phyloP scores from a whole-genome alignment of 2,888 invertebrate species.

The Brenthis ino region DNA sequence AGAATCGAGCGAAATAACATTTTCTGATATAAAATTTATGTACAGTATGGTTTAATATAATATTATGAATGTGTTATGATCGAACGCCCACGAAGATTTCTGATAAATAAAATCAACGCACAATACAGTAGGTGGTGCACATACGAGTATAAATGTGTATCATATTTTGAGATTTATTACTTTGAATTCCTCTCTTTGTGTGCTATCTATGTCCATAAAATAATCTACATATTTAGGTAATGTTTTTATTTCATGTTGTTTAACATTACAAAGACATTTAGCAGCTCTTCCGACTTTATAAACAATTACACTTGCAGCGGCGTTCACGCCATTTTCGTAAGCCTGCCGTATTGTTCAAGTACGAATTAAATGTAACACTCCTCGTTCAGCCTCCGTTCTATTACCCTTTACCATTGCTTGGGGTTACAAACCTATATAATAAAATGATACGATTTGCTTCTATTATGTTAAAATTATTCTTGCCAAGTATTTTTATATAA shows the following conservation, averaged over 20 bases:
- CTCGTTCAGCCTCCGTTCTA: slow-evolving; percentile 23
- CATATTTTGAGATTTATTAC: too few relatives aligned
- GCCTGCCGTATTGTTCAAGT: slow-evolving; percentile 29
- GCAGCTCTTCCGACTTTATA: slow-evolving; percentile 22
- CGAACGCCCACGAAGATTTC: too few relatives aligned
- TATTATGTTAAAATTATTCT: slow-evolving; percentile 26
- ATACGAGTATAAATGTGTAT: too few relatives aligned
- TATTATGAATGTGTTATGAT: too few relatives aligned
- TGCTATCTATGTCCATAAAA: too few relatives aligned
- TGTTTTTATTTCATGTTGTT: not conserved
- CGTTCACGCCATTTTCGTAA: slow-evolving; percentile 33
- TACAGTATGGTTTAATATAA: too few relatives aligned
- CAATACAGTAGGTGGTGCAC: too few relatives aligned
- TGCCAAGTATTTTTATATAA: slow-evolving; percentile 18
- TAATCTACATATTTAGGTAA: not conserved
- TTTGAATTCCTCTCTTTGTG: too few relatives aligned
- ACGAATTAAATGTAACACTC: slow-evolving; percentile 32
- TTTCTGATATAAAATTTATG: too few relatives aligned
- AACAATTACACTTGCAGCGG: slow-evolving; percentile 29
- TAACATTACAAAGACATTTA: slow-evolving; percentile 20
- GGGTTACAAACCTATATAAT: slow-evolving; percentile 34
- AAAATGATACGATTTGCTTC: slow-evolving; percentile 33
- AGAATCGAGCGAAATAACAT: too few relatives aligned
- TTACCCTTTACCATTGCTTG: slow-evolving; percentile 33
- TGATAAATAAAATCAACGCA: too few relatives aligned